phyloP scores from a whole-genome alignment of 2,113 vertebrate genomes.

The Nerophis ophidion region DNA sequence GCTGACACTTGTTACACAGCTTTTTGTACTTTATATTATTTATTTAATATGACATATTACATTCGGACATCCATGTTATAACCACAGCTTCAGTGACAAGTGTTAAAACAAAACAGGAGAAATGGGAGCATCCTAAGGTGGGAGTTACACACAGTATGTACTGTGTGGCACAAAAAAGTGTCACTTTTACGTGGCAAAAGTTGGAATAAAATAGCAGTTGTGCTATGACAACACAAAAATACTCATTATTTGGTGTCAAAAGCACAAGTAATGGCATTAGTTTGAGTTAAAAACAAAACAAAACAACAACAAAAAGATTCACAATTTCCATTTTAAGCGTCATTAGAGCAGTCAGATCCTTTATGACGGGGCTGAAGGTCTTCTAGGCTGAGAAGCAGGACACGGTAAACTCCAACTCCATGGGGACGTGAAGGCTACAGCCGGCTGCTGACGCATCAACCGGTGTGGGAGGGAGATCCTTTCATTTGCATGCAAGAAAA shows the following conservation, averaged over 20 bases:
- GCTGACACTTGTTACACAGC: no score
- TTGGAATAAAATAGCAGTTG: no score
- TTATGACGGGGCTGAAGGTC: slow-evolving; percentile 41
- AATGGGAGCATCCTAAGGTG: neutral
- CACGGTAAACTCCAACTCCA: slow-evolving; percentile 58
- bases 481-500: neutral
- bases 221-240: no score
- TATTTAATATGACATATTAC: neutral
- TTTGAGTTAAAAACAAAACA: neutral
- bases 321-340: slow-evolving; percentile 4
- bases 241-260: no score
- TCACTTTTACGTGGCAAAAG: no score
- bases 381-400: slow-evolving; percentile 57
- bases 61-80: neutral
- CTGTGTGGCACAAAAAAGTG: neutral
- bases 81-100: no score
- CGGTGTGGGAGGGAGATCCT: slow-evolving; percentile 39
- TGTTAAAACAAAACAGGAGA: neutral
- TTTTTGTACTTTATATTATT: no score
- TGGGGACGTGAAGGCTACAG: slow-evolving; percentile 64
- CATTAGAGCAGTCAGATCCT: slow-evolving; percentile 11
- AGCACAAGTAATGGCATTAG: no score
- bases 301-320: neutral
- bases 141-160: neutral
- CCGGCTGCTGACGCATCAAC: slow-evolving; percentile 34